phyloP scores from a whole-genome alignment of 2,888 invertebrate genomes.

The Synanthedon tipuliformis region DNA sequence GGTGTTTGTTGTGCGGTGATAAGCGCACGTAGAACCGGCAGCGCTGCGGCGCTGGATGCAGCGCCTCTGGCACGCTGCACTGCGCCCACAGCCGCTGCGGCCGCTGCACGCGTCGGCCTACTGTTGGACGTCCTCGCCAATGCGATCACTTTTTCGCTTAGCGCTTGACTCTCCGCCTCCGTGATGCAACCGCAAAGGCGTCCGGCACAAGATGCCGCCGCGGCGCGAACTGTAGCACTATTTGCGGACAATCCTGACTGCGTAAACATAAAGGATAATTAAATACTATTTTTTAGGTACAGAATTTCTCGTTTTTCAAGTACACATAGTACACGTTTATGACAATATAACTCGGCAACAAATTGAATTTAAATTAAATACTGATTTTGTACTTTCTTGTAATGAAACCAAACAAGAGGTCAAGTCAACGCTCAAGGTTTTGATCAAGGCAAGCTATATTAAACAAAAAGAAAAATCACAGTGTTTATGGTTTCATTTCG shows the following conservation, averaged over 20 bases:
- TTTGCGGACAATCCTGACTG: conserved; percentile 79
- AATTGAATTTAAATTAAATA: no score
- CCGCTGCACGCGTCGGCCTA: conserved; percentile 29
- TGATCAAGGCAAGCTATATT: no score
- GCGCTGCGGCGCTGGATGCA: conserved; percentile 94
- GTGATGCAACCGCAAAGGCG: conserved; percentile 72
- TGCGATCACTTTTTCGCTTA: conserved; percentile 40
- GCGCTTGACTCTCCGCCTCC: conserved; percentile 44
- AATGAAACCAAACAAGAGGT: no score
- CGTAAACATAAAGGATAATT: conserved; percentile 7
- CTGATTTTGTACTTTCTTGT: no score
- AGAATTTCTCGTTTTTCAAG: no score
- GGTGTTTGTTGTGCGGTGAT: conserved; percentile 86
- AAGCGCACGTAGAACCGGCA: conserved; percentile 92
- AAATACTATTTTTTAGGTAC: no score
- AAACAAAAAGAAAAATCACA: no score
- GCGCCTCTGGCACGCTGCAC: conserved; percentile 96
- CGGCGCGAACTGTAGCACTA: conserved; percentile 87
- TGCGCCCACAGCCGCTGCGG: conserved; percentile 89
- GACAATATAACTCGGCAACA: no score
- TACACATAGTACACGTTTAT: no score
- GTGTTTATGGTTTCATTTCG: no score
- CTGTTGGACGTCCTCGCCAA: conserved; percentile 33
- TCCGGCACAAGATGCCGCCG: conserved; percentile 95
- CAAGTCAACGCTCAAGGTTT: no score